Evolutionary conservation across 1,140 invertebrate genomes (phyloP), one percentile per base, ranked within the genome.

Genomic region (Bicyclus anynana): DNA sequence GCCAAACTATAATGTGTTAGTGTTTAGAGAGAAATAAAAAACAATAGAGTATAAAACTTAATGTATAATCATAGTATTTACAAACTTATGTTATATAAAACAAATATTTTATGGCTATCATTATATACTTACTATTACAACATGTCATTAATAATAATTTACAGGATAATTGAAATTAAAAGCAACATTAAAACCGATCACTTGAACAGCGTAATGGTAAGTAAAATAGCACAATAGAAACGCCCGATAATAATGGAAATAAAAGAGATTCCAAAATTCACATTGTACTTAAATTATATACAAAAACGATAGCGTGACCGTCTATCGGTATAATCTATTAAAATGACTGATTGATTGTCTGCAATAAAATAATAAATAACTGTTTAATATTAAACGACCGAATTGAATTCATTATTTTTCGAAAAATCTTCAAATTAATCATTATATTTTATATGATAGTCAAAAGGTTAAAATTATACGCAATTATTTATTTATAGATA

Each of bases 1-100:
- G 29, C 2, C n/a, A 7, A 3, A 1, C 3, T 2, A 33, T 33
- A 6, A 33, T 33, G n/a, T 3, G 7, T 12, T 33, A 12, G 9
- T 33, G 33, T 12, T 55, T 37, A 65, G 65, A 71, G 65, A 65
- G 62, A 74, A 84, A 82, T 81, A 69, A 84, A 88, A 87, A 79
- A 80, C 84, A 75, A 84, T 84, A 59, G 67, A 84, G 84, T 88
- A 88, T 88, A 88, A 88, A 88, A 88, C 83, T 88, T 88, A 88
- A 88, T 85, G 80, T 88, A 85, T 88, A 88, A 84, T 87, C 76
- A 79, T 84, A 78, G 72, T 88, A 88, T 88, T 88, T 88, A 88
- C 84, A 88, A 74, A 79, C 80, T 84, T 88, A 88, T 77, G 65
- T 84, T 87, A 84, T 86, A 88, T 84, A 86, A 88, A 88, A 86